Conservation (phyloP, 1,140 invertebrate genomes). For the Luehdorfia chinensis region DNA sequence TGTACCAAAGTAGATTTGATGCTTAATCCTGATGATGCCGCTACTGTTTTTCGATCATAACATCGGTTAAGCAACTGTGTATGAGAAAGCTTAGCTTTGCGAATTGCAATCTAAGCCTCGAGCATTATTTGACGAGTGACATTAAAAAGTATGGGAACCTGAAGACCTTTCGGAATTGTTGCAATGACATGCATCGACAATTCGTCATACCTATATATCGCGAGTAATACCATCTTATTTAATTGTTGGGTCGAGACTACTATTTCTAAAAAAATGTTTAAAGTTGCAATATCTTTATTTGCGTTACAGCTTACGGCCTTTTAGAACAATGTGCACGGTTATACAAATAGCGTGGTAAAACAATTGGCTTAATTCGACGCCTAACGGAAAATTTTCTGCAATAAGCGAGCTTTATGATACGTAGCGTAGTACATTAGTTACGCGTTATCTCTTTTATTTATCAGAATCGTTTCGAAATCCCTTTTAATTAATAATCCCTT, state of each 20-base stretch:
- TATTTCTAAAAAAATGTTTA: constrained; percentile 7
- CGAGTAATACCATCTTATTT: constrained; percentile 23
- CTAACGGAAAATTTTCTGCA: constrained; percentile 10
- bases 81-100: constrained; percentile 11
- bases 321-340: not conserved
- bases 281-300: not conserved
- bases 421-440: constrained; percentile 5
- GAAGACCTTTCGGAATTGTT: constrained; percentile 54
- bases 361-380: too few relatives aligned
- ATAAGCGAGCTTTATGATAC: not conserved
- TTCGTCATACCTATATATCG: constrained; percentile 39
- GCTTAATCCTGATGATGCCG: not conserved
- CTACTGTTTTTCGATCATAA: not conserved
- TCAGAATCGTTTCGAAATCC: constrained; percentile 10
- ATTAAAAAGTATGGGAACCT: constrained; percentile 69
- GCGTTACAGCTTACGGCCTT: not conserved
- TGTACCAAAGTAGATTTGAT: constrained; percentile 1
- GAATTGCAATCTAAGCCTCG: constrained; percentile 26
- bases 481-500: too few relatives aligned
- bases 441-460: constrained; percentile 11
- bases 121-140: constrained; percentile 56
- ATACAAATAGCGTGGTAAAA: too few relatives aligned
- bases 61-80: constrained; percentile 5
- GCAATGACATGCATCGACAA: constrained; percentile 41
- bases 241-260: too few relatives aligned